Percentiles rank a stretch among this genome's conserved stretches.
Evolutionary conservation across 2,888 invertebrate genomes (phyloP).

Genomic region (Nyleta sp.): DNA sequence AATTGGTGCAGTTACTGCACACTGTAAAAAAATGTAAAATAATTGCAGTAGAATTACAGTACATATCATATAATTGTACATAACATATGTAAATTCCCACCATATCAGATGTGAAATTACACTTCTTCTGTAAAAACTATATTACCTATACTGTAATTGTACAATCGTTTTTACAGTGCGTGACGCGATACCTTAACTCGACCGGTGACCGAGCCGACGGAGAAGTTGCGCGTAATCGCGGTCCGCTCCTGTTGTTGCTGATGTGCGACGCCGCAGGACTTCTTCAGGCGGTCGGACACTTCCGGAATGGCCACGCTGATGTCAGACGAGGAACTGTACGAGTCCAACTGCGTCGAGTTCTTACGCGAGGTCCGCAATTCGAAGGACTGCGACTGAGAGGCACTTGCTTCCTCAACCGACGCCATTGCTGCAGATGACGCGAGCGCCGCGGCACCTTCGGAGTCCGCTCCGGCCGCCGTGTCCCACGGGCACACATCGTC

Average conservation of each 20-base stretch:
- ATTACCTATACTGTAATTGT: no score
- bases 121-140: no score
- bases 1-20: no score
- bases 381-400: constrained; percentile 65
- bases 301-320: constrained; percentile 85
- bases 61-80: no score
- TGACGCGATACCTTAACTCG: constrained; percentile 58
- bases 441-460: constrained; percentile 69
- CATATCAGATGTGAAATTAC: no score
- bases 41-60: no score
- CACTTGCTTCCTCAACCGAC: constrained; percentile 71
- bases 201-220: constrained; percentile 79
- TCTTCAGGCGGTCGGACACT: constrained; percentile 85
- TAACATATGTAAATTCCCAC: no score
- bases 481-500: constrained; percentile 87
- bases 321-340: constrained; percentile 90
- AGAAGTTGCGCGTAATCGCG: constrained; percentile 72
- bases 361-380: constrained; percentile 83
- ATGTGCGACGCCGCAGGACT: constrained; percentile 85
- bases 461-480: constrained; percentile 75
- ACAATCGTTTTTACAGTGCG: no score
- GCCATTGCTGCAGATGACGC: constrained; percentile 69
- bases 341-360: constrained; percentile 87
- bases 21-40: no score
- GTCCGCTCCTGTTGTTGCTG: constrained; percentile 68